Percentiles rank a stretch among this genome's conserved stretches.
Conservation (phyloP, 2,797 vertebrate genomes). For the Coendou prehensilis region DNA sequence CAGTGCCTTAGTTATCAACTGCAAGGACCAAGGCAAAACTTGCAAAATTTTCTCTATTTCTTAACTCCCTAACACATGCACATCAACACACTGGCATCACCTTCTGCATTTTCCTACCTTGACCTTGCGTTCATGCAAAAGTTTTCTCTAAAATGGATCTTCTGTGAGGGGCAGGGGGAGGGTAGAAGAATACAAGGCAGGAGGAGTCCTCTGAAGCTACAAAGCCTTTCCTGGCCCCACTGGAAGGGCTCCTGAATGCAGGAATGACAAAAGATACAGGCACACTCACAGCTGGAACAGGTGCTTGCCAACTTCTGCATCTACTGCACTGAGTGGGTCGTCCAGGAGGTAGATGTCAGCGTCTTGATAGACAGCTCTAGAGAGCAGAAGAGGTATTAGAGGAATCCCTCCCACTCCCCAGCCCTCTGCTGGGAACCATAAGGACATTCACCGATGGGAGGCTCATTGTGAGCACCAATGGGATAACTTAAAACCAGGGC, state of each 20-base stretch:
- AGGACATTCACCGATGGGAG: fast-evolving
- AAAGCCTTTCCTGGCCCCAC: neutral
- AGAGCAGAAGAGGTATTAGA: constrained; percentile 54
- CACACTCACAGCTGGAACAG: constrained; percentile 96
- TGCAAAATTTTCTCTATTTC: neutral
- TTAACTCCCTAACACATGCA: neutral
- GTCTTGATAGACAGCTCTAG: constrained; percentile 96
- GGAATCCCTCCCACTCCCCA: neutral
- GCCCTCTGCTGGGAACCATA: fast-evolving
- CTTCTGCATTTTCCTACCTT: neutral
- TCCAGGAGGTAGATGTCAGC: constrained; percentile 98
- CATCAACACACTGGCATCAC: fast-evolving
- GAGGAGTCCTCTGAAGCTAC: neutral
- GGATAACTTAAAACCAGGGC: neutral
- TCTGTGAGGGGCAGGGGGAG: neutral
- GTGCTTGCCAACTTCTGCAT: constrained; percentile 95
- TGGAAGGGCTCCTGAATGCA: fast-evolving
- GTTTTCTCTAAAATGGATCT: no score
- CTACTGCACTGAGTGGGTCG: constrained; percentile 97
- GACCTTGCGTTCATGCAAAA: neutral
- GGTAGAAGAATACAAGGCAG: neutral
- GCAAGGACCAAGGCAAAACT: neutral
- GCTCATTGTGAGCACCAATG: fast-evolving
- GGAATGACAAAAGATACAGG: neutral
- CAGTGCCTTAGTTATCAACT: neutral